These are phyloP conservation scores for Tiphia femorata DNA, from an alignment of 2,888 invertebrate genomes.

Conservation along the genomic window DNA sequence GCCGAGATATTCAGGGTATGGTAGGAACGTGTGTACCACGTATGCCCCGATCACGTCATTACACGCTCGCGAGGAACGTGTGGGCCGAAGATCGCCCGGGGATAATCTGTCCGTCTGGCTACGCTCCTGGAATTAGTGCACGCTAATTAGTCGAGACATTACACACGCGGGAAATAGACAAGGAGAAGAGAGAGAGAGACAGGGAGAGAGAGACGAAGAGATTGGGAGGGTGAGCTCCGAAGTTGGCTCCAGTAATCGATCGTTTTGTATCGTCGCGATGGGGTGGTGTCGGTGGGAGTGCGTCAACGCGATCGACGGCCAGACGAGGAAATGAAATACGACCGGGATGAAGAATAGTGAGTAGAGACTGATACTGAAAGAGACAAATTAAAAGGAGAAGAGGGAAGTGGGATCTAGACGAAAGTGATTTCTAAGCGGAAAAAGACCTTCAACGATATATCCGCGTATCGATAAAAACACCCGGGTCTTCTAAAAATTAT, in stretches of 20 bases:
- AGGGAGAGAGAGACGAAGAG: not conserved
- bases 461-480: no score
- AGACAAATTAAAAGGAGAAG: no score
- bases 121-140: slow-evolving; percentile 20
- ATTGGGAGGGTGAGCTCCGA: not conserved
- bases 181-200: slow-evolving; percentile 1
- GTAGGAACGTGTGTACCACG: slow-evolving; percentile 1
- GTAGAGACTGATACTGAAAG: no score
- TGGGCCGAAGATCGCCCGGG: slow-evolving; percentile 18
- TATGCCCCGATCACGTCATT: slow-evolving; percentile 5
- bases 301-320: not conserved
- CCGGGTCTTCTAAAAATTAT: no score
- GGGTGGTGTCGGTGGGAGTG: not conserved
- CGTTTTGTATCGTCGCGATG: not conserved
- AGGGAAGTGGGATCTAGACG: no score
- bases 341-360: no score
- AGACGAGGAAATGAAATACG: no score
- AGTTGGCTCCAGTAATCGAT: not conserved
- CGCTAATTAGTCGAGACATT: slow-evolving; percentile 30
- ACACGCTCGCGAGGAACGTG: slow-evolving; percentile 18
- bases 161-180: slow-evolving; percentile 19
- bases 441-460: no score
- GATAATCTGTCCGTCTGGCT: slow-evolving; percentile 23
- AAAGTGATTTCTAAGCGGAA: no score
- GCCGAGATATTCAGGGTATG: not conserved